Evolutionary conservation across 2,888 invertebrate genomes (phyloP).

Genomic region (Tanytarsus gracilentus): DNA sequence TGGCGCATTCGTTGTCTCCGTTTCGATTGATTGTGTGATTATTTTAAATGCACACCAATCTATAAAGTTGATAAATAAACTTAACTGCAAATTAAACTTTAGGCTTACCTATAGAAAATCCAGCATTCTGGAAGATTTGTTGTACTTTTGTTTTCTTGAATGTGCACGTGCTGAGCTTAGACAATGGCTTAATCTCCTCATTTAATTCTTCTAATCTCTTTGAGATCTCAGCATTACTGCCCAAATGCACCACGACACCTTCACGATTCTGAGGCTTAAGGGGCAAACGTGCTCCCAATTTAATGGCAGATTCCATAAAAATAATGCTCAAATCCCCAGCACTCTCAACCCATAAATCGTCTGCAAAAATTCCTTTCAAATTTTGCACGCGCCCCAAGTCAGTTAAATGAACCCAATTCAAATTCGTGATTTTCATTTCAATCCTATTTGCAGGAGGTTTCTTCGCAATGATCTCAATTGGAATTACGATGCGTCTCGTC

Average conservation of each 20-base stretch:
- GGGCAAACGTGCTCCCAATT: constrained; percentile 74
- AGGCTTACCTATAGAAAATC: no score
- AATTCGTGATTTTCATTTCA: constrained; percentile 79
- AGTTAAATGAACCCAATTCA: constrained; percentile 73
- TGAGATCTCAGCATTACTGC: constrained; percentile 67
- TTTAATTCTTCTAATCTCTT: constrained; percentile 44
- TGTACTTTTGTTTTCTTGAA: constrained; percentile 82
- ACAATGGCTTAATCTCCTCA: constrained; percentile 73
- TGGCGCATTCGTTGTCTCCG: not conserved
- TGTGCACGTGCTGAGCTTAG: constrained; percentile 68
- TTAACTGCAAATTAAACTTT: no score
- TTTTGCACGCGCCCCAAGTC: constrained; percentile 62
- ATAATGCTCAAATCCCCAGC: constrained; percentile 67
- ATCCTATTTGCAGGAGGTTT: constrained; percentile 64
- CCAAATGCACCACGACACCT: constrained; percentile 74
- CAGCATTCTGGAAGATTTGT: constrained; percentile 66
- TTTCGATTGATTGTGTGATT: constrained; percentile 47
- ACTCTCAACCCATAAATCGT: constrained; percentile 70
- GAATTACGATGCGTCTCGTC: constrained; percentile 54
- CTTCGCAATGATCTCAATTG: constrained; percentile 57
- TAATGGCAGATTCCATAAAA: constrained; percentile 74
- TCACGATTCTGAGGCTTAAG: constrained; percentile 75
- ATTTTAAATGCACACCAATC: constrained; percentile 87
- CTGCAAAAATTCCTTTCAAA: constrained; percentile 66
- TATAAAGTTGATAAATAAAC: no score